These are phyloP conservation scores for Helleia helle DNA, from an alignment of 2,888 invertebrate genomes.

Conservation along the genomic window DNA sequence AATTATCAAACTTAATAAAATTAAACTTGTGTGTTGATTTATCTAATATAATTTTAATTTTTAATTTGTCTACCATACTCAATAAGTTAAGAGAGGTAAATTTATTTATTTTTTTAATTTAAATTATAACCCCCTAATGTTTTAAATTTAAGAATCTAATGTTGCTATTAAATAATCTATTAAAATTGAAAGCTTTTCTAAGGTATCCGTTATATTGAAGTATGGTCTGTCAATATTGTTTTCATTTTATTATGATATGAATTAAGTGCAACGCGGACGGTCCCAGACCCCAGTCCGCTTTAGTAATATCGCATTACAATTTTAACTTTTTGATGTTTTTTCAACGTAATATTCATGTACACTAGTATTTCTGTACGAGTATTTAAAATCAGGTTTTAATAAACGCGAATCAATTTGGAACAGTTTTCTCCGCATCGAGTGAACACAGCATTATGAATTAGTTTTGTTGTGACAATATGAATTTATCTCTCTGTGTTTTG, in stretches of 20 bases:
- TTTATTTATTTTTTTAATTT: conserved; percentile 48
- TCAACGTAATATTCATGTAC: conserved; percentile 61
- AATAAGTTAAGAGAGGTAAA: conserved; percentile 49
- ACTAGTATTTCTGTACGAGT: conserved; percentile 60
- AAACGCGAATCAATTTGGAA: conserved; percentile 64
- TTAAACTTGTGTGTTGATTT: no score
- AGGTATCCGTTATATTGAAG: conserved; percentile 54
- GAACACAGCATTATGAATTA: conserved; percentile 62
- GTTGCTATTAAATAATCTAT: conserved; percentile 35
- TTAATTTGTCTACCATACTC: conserved; percentile 39
- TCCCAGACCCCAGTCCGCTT: conserved; percentile 21
- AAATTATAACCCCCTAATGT: no score
- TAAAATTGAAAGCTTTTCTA: conserved; percentile 53
- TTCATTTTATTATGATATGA: conserved; percentile 42
- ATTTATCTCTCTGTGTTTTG: conserved; percentile 63
- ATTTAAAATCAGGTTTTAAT: conserved; percentile 69
- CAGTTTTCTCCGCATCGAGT: conserved; percentile 59
- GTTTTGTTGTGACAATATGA: conserved; percentile 54
- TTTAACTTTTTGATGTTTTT: conserved; percentile 67
- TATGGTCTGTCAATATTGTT: conserved; percentile 41
- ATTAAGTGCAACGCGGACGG: conserved; percentile 52
- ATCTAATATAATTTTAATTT: no score
- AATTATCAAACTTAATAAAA: no score
- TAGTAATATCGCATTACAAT: conserved; percentile 47
- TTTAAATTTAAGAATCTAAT: no score